Evolutionary conservation across 2,888 invertebrate genomes (phyloP).

Genomic region (Hirtodrosophila alboralis): DNA sequence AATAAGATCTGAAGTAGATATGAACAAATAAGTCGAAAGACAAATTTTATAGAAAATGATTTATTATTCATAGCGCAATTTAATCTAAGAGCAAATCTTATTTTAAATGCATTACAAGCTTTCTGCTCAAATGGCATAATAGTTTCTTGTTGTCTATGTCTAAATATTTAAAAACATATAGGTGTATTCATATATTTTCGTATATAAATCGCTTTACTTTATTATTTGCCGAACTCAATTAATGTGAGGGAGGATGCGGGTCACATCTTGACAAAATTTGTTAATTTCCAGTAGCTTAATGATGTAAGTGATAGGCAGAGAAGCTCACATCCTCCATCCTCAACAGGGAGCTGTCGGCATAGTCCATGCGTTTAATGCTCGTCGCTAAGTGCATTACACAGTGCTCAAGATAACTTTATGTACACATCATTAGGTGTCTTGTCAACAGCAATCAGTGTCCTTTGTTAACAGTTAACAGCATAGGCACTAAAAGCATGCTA

Average conservation of each 20-base stretch:
- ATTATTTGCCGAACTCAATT: slow-evolving; percentile 51
- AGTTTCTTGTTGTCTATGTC: too few species aligned
- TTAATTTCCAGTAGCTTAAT: slow-evolving; percentile 44
- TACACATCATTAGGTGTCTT: slow-evolving; percentile 63
- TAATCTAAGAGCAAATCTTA: too few species aligned
- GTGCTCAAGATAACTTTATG: slow-evolving; percentile 61
- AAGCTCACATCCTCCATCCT: slow-evolving; percentile 2
- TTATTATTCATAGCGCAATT: too few species aligned
- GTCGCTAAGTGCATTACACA: slow-evolving; percentile 55
- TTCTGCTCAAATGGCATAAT: too few species aligned
- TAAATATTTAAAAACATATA: too few species aligned
- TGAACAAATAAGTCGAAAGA: too few species aligned
- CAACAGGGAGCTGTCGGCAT: not conserved
- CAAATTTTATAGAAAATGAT: too few species aligned
- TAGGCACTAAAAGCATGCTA: slow-evolving; percentile 55
- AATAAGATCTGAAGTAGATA: too few species aligned
- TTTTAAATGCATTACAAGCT: too few species aligned
- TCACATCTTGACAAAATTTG: slow-evolving; percentile 26
- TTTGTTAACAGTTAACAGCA: slow-evolving; percentile 61
- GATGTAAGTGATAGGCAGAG: slow-evolving; percentile 44
- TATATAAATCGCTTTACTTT: too few species aligned
- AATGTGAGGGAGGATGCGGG: slow-evolving; percentile 36
- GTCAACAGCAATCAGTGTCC: slow-evolving; percentile 72
- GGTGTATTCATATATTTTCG: too few species aligned
- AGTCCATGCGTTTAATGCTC: slow-evolving; percentile 8